Base-by-base conservation (phyloP, 2,888 invertebrate genomes). In the Drosophila stalkeri region DNA sequence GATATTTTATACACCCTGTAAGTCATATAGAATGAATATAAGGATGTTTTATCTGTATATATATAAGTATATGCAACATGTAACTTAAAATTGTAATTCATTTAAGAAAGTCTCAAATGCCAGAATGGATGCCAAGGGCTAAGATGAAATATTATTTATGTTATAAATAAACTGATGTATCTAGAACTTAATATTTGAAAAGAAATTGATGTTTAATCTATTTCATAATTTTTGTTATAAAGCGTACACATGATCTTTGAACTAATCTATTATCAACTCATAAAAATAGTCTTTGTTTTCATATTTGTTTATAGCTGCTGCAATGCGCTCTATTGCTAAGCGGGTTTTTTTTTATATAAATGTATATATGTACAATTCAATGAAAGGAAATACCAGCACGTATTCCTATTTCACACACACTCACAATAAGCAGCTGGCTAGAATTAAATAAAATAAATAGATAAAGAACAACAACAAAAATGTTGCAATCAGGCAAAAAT, bases 341-440 rank as follows among this genome's bases (percentile, higher is more conserved):
- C 20, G 14, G 44, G 12, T 44, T 20, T 44, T n/a, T 9, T 39
- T 39, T 14, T 5, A 37, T 39, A 39, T 8, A n/a, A n/a, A n/a
- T 11, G 12, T 44, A 6, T 44, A 0, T 44, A 44, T 44, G 44
- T 20, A 44, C 12, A 20, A 3, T 20, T 54, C 14, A 61, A 11
- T 49, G 46, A 72, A 80, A 64, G 60, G 54, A 85, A 79, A 85
- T 82, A 12, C 62, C 85, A 31, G 41, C 82, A 85, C 88, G 88
- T 85, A 74, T 47, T 39, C 23, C 31, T 43, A 62, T 49, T 35
- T 7, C 37, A 37, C 8, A 37, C 14, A 33, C 33, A 35, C 27
- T 27, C 47, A 47, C 23, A 47, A 16, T 14, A n/a, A 47, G 47
- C 47, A 51, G 7, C 37, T 39, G 23, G 2, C 23, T 55, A 31